These are phyloP conservation scores for Drosophila kambysellisi DNA, from an alignment of 2,888 invertebrate genomes.

Conservation along the genomic window DNA sequence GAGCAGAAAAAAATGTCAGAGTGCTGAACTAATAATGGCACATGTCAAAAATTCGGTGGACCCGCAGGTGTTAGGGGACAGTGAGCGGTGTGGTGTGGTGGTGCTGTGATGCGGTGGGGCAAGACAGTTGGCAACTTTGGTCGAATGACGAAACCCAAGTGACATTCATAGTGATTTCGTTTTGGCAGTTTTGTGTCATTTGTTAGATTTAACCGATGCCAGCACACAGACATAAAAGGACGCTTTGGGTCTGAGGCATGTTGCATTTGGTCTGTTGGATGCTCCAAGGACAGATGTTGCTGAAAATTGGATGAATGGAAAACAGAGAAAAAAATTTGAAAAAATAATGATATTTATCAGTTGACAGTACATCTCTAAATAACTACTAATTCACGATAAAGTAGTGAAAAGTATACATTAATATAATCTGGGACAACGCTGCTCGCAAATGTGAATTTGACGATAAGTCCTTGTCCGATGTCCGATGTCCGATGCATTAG, in stretches of 20 bases:
- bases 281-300: slow-evolving; percentile 23
- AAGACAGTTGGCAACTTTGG: slow-evolving; percentile 52
- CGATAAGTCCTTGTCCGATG: background rate
- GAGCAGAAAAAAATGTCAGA: slow-evolving; percentile 67
- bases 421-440: background rate
- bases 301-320: slow-evolving; percentile 3
- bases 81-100: background rate
- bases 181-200: slow-evolving; percentile 82
- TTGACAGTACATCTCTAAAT: slow-evolving; percentile 72
- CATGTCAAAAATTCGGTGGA: slow-evolving; percentile 82
- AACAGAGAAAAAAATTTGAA: slow-evolving; percentile 1
- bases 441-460: background rate
- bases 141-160: slow-evolving; percentile 75
- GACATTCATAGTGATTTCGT: slow-evolving; percentile 81
- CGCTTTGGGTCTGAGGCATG: slow-evolving; percentile 19
- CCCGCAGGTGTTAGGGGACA: slow-evolving; percentile 40
- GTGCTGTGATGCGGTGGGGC: slow-evolving; percentile 4
- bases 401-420: slow-evolving; percentile 35
- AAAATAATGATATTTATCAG: slow-evolving; percentile 69
- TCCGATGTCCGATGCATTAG: slow-evolving; percentile 13
- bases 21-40: slow-evolving; percentile 84
- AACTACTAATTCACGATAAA: slow-evolving; percentile 45
- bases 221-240: slow-evolving; percentile 32
- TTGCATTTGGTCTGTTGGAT: slow-evolving; percentile 42
- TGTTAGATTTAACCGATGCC: slow-evolving; percentile 72